A percentile compares a stretch with the other conserved stretches of the same genome.
Conservation (phyloP, 2,113 vertebrate genomes). For the Gambusia holbrooki region DNA sequence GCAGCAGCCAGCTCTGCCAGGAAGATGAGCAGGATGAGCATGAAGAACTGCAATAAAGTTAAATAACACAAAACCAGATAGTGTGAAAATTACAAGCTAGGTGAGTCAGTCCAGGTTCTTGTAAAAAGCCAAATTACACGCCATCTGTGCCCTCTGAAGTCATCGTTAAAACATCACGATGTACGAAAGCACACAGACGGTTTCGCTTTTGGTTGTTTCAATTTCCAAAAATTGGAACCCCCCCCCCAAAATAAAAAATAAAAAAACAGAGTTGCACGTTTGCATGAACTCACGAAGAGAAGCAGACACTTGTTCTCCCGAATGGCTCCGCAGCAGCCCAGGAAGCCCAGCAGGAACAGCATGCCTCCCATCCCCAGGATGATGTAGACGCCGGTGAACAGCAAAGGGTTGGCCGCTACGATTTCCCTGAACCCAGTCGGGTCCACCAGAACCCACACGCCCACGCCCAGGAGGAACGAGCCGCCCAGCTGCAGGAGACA, state of each 20-base stretch:
- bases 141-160: constrained; percentile 40
- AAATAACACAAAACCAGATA: constrained; percentile 7
- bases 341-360: constrained; percentile 95
- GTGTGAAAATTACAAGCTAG: constrained; percentile 11
- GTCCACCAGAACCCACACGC: constrained; percentile 95
- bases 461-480: constrained; percentile 89
- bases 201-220: constrained; percentile 41
- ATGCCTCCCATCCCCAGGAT: constrained; percentile 92
- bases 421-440: constrained; percentile 95
- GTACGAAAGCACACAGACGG: constrained; percentile 28
- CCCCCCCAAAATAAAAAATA: constrained; percentile 39
- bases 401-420: constrained; percentile 89
- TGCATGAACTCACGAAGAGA: constrained; percentile 87
- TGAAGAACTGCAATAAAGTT: constrained; percentile 87
- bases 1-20: constrained; percentile 92
- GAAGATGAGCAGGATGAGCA: constrained; percentile 96
- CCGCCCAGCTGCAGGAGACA: constrained; percentile 86
- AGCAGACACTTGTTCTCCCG: constrained; percentile 96
- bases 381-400: constrained; percentile 91
- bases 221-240: constrained; percentile 32
- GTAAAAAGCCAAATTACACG: constrained; percentile 37
- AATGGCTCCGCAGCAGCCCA: constrained; percentile 95
- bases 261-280: constrained; percentile 34
- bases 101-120: constrained; percentile 26
- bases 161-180: constrained; percentile 56